These are phyloP conservation scores for Craniophora ligustri DNA, from an alignment of 2,888 invertebrate species.

Conservation along the genomic window DNA sequence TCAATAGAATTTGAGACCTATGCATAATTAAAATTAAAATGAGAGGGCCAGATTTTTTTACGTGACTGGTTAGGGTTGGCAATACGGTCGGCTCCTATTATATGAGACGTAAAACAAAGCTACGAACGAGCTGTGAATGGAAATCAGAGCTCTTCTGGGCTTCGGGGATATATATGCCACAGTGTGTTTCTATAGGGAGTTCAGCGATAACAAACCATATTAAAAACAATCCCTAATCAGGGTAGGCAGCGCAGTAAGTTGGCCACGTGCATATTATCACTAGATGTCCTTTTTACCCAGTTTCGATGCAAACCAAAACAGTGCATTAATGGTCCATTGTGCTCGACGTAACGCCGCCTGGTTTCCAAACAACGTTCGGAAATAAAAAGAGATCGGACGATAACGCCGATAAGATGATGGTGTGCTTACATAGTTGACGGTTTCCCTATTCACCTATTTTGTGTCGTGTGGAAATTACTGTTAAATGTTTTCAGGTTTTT, in stretches of 20 bases:
- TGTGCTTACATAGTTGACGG: constrained; percentile 23
- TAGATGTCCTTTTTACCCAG: constrained; percentile 80
- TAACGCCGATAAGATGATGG: constrained; percentile 56
- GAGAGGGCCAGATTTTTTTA: too few relatives aligned
- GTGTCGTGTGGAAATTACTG: constrained; percentile 17
- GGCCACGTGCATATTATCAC: constrained; percentile 73
- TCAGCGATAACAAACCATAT: constrained; percentile 6
- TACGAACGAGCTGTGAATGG: too few relatives aligned
- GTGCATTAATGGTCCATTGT: constrained; percentile 79
- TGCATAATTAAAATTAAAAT: too few relatives aligned
- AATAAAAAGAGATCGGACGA: constrained; percentile 64
- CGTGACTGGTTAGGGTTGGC: too few relatives aligned
- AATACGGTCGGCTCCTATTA: too few relatives aligned
- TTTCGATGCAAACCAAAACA: constrained; percentile 77
- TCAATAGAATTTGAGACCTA: too few relatives aligned
- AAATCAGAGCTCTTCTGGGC: too few relatives aligned
- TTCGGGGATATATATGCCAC: too few relatives aligned
- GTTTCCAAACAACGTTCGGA: constrained; percentile 62
- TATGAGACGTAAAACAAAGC: too few relatives aligned
- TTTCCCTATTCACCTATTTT: constrained; percentile 13
- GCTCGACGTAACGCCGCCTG: constrained; percentile 54
- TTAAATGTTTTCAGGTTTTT: constrained; percentile 9
- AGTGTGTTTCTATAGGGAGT: too few relatives aligned
- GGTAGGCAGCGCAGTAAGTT: constrained; percentile 16
- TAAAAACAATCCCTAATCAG: constrained; percentile 27